Conservation (phyloP, 2,113 vertebrate species). For the Puma concolor region DNA sequence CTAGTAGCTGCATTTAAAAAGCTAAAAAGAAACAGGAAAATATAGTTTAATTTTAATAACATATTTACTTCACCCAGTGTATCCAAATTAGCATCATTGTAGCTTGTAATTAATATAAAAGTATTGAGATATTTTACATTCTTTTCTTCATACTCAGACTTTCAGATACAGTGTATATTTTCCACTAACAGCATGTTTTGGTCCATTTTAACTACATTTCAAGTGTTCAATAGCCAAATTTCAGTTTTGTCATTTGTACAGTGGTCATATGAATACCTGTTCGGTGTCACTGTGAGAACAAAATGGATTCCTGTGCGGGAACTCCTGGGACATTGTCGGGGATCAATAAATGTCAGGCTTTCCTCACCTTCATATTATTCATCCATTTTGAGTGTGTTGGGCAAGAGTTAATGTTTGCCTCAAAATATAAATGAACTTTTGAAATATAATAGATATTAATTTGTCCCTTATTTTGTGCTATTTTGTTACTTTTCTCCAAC, state of each 20-base stretch:
- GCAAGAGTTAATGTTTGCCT: background rate
- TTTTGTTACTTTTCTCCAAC: background rate
- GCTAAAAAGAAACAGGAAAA: background rate
- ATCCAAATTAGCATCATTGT: background rate
- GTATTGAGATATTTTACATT: background rate
- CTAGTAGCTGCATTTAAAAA: background rate
- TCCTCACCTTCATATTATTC: background rate
- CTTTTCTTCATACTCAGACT: background rate
- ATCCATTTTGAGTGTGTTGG: background rate
- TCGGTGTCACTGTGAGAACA: background rate
- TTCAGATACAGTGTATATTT: background rate
- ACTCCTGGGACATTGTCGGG: background rate
- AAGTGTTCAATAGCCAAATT: background rate
- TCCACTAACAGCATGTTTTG: background rate
- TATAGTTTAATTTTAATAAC: background rate
- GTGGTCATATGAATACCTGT: background rate
- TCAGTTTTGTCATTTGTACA: background rate
- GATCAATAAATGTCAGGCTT: background rate
- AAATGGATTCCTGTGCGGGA: background rate
- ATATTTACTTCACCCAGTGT: background rate
- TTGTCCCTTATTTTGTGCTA: background rate
- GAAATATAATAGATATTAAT: background rate
- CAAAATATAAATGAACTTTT: slow-evolving; percentile 29
- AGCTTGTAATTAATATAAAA: slow-evolving; percentile 10
- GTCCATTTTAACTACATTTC: background rate